phyloP scores from a whole-genome alignment of 2,888 invertebrate genomes.

The Andrena marginata region DNA sequence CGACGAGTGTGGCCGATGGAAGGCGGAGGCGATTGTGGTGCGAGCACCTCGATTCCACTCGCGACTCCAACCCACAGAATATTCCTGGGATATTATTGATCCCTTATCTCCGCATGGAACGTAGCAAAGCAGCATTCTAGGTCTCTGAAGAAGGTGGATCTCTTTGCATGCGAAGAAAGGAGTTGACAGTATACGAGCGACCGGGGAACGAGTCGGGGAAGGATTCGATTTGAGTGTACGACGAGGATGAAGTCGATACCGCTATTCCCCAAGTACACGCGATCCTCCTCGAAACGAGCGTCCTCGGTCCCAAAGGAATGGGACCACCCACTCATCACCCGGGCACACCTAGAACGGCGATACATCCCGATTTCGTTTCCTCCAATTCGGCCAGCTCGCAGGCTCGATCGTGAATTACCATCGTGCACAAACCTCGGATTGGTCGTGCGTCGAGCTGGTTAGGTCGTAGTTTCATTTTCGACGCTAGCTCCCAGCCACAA shows the following conservation, averaged over 20 bases:
- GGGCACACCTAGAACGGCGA: slow-evolving; percentile 24
- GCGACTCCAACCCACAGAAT: background rate
- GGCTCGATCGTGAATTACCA: slow-evolving; percentile 77
- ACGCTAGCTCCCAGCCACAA: slow-evolving; percentile 36
- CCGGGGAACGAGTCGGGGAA: too few species aligned
- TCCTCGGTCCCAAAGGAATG: background rate
- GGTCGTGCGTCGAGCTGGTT: slow-evolving; percentile 71
- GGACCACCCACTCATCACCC: slow-evolving; percentile 22
- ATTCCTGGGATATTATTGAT: background rate
- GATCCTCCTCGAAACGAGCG: background rate
- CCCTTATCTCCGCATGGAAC: too few species aligned
- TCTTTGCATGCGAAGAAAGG: too few species aligned
- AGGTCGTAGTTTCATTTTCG: slow-evolving; percentile 78
- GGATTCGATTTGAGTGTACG: too few species aligned
- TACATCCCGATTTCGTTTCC: slow-evolving; percentile 54
- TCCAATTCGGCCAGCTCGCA: slow-evolving; percentile 59
- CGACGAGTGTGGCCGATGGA: background rate
- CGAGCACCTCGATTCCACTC: background rate
- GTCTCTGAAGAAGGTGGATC: too few species aligned
- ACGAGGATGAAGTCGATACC: background rate
- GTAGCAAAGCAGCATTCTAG: too few species aligned
- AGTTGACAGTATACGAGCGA: too few species aligned
- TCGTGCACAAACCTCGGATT: slow-evolving; percentile 74
- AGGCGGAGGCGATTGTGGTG: background rate
- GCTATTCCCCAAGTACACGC: background rate